These are phyloP conservation scores for Pomacea maculata DNA, from an alignment of 1,140 invertebrate genomes.

Conservation along the genomic window DNA sequence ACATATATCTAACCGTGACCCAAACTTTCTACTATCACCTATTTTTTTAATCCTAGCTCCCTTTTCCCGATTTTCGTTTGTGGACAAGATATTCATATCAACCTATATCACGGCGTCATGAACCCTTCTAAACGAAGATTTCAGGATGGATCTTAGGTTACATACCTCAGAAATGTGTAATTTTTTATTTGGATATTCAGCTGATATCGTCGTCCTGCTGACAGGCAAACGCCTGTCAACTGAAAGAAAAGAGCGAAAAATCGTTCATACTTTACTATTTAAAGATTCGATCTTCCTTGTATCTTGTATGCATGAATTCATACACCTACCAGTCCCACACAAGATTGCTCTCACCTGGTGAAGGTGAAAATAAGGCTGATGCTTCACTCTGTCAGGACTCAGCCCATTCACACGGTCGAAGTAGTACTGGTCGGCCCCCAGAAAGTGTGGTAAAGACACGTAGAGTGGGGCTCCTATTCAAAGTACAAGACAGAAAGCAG, in stretches of 20 bases:
- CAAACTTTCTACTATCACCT: too few relatives aligned
- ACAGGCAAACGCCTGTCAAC: conserved; percentile 14
- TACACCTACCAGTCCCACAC: neutral
- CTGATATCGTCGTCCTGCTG: conserved; percentile 18
- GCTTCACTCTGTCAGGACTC: conserved; percentile 41
- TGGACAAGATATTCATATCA: too few relatives aligned
- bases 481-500: too few relatives aligned
- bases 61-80: too few relatives aligned
- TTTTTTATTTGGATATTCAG: conserved; percentile 21
- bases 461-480: conserved; percentile 39
- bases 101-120: too few relatives aligned
- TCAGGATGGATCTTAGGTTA: too few relatives aligned
- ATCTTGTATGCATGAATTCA: neutral
- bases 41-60: too few relatives aligned
- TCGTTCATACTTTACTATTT: neutral
- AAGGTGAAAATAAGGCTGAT: conserved; percentile 61
- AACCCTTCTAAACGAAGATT: too few relatives aligned
- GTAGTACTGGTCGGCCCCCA: conserved; percentile 37
- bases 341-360: conserved; percentile 67
- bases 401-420: conserved; percentile 41
- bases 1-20: too few relatives aligned
- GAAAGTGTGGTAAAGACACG: conserved; percentile 46
- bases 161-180: conserved; percentile 19
- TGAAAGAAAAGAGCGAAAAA: neutral
- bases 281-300: neutral